phyloP scores from a whole-genome alignment of 2,797 vertebrate species.

The Lagodon rhomboides region DNA sequence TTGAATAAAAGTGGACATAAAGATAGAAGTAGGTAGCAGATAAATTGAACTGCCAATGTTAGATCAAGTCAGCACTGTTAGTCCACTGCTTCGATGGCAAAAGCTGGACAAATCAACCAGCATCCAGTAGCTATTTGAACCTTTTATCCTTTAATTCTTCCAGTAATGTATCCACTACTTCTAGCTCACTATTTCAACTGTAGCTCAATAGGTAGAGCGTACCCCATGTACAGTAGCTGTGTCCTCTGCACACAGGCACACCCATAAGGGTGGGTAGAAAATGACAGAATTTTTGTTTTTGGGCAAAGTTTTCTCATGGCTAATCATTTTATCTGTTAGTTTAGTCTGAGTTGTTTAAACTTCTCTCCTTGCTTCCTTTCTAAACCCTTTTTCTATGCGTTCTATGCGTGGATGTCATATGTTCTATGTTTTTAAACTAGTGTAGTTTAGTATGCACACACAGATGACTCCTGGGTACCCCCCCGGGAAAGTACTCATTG shows the following conservation, averaged over 20 bases:
- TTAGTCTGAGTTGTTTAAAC: too few species aligned
- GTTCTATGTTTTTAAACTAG: background rate
- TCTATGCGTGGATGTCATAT: background rate
- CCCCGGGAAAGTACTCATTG: background rate
- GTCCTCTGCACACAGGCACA: too few species aligned
- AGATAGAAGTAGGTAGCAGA: too few species aligned
- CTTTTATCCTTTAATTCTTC: background rate
- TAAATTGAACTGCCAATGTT: background rate
- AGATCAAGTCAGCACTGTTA: background rate
- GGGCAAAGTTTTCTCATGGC: too few species aligned
- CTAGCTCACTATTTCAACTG: background rate
- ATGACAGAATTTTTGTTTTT: too few species aligned
- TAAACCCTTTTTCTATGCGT: background rate
- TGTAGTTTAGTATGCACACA: background rate
- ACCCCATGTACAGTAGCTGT: too few species aligned
- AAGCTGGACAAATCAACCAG: background rate
- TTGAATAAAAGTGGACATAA: too few species aligned
- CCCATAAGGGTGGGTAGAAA: too few species aligned
- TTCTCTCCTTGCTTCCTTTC: background rate
- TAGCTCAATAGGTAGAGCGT: too few species aligned
- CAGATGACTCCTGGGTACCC: background rate
- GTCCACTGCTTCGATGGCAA: background rate
- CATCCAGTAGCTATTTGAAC: background rate
- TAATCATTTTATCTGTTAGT: background rate
- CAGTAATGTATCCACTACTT: background rate